These are phyloP conservation scores for Emydoidea blandingii DNA, from an alignment of 2,797 vertebrate species.

Conservation along the genomic window DNA sequence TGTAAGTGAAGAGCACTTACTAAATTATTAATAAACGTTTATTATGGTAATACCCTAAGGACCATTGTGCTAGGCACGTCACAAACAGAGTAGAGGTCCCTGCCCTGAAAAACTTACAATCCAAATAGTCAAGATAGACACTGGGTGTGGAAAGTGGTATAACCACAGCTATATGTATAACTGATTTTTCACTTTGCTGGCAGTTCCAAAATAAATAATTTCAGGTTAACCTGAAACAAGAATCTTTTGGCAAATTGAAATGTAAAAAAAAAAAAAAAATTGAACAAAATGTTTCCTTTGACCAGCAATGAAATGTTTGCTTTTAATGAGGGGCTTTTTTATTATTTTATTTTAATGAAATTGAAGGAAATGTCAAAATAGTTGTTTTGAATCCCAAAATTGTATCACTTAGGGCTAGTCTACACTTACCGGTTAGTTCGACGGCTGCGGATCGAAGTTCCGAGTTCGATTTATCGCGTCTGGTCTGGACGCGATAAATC, in stretches of 20 bases:
- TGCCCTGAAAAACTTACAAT: background rate
- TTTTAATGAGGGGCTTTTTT: background rate
- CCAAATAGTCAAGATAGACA: background rate
- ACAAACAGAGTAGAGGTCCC: background rate
- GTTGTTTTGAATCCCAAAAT: background rate
- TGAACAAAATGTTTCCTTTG: background rate
- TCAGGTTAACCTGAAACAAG: background rate
- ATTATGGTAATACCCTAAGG: background rate
- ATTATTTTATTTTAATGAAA: background rate
- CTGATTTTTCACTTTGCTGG: background rate
- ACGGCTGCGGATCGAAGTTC: too few relatives aligned
- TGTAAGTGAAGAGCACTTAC: background rate
- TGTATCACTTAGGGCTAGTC: too few relatives aligned
- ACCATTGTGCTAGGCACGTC: background rate
- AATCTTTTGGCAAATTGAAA: background rate
- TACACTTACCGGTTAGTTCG: too few relatives aligned
- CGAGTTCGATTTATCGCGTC: too few relatives aligned
- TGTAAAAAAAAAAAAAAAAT: background rate
- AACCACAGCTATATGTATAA: background rate
- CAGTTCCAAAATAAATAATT: background rate
- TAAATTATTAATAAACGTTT: background rate
- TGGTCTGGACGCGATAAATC: too few relatives aligned
- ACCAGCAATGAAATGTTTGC: background rate
- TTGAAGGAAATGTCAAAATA: background rate
- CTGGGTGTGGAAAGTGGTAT: background rate